These are phyloP conservation scores for Centroberyx gerrardi DNA, from an alignment of 2,797 vertebrate species.

Conservation along the genomic window DNA sequence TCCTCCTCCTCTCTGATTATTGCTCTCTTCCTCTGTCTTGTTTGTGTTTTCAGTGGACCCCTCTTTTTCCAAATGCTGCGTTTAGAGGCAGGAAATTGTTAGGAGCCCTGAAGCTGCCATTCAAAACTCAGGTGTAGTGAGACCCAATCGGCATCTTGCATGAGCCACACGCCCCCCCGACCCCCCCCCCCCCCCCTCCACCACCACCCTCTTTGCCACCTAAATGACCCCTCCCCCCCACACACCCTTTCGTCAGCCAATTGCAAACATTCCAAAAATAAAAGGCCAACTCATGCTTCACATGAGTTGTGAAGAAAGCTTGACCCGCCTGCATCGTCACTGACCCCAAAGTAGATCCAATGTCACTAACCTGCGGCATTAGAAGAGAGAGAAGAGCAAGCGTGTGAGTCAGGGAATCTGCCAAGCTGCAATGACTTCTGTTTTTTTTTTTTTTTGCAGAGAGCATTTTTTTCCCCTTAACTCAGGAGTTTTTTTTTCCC, in stretches of 20 bases:
- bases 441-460: slow-evolving; percentile 50
- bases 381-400: slow-evolving; percentile 6
- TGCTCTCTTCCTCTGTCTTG: slow-evolving; percentile 55
- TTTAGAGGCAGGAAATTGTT: slow-evolving; percentile 93
- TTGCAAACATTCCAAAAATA: slow-evolving; percentile 61
- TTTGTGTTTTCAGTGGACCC: slow-evolving; percentile 98
- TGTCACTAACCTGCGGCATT: slow-evolving; percentile 51
- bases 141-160: slow-evolving; percentile 91
- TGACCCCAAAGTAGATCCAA: slow-evolving; percentile 84
- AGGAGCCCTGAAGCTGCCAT: slow-evolving; percentile 92
- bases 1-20: slow-evolving; percentile 11
- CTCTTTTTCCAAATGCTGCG: slow-evolving; percentile 92
- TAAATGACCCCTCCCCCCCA: slow-evolving; percentile 16
- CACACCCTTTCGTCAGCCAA: slow-evolving; percentile 53
- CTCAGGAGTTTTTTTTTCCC: slow-evolving; percentile 56
- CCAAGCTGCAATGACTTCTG: slow-evolving; percentile 30
- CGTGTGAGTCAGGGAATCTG: slow-evolving; percentile 19
- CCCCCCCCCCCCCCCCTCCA: no score
- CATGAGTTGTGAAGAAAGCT: slow-evolving; percentile 76
- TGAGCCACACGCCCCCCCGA: slow-evolving; percentile 88
- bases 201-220: slow-evolving; percentile 26
- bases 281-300: slow-evolving; percentile 81
- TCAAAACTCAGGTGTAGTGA: slow-evolving; percentile 92
- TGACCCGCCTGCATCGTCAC: slow-evolving; percentile 77
- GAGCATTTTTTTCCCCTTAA: slow-evolving; percentile 35